Evolutionary conservation across 1,140 invertebrate species (phyloP), one percentile per base, ranked within the genome.

Genomic region (Temnothorax nylanderi): DNA sequence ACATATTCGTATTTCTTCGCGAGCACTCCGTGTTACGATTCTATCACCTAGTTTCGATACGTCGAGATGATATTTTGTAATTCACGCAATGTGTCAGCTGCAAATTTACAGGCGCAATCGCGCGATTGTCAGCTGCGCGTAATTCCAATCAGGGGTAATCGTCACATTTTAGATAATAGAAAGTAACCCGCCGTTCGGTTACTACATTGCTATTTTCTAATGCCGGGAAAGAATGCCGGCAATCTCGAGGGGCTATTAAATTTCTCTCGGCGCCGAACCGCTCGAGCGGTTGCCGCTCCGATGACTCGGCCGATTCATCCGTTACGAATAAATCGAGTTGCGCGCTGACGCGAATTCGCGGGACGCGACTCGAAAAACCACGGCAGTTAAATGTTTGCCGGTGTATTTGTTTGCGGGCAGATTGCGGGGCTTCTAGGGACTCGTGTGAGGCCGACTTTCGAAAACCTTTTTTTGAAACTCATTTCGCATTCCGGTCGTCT

Each of bases 181-280:
- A 90, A 90, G 89, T 87, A 89, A 77, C 71, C 58, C 69, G 58
- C 34, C 72, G 60, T 18, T 56, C 60, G 81, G 64, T 90, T 84
- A 72, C 86, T 88, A 77, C 90, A 88, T 91, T 89, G 88, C 85
- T 77, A 92, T 92, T 92, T 92, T 90, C 84, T 88, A 89, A 89
- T 88, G 74, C 34, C 58, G 56, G 54, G 49, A 58, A 88, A 86
- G 90, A 92, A 90, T 91, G 60, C 85, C 56, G 47, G 26, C 81
- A 86, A 91, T 91, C 78, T 91, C 86, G 62, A 81, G 56, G 78
- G 87, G 69, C 88, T 82, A 93, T 93, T 93, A 93, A 93, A 93
- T 93, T 93, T 93, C 92, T 93, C 93, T 90, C 80, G 54, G 51
- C 56, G 51, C 58, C 62, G 74, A 49, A n/a, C 51, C n/a, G 67